Evolutionary conservation across 64 coral and sea anemone species (phyloP), one percentile per base, ranked within the genome.

Genomic region (Stichodactyla mertensii): DNA sequence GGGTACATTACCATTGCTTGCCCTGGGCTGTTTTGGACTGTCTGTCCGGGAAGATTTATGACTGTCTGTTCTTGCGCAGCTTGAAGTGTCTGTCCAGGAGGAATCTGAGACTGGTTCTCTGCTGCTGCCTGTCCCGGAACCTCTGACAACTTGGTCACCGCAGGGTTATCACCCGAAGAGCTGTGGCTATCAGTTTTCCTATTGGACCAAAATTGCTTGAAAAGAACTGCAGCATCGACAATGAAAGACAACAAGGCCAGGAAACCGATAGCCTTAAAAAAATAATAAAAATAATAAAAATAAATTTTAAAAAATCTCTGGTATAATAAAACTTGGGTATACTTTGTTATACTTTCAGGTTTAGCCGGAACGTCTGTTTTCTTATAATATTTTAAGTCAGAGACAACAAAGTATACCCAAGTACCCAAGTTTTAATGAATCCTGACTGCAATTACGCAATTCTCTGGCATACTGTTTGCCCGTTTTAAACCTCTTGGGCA

Each of bases 251-350:
- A 31, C 13, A 61, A 1, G 15, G 86, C 18, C 6, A 88, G 61
- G 86, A 88, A 88, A 55, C 86, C 74, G 26, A 88, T 80, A 18
- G 16, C 74, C 86, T n/a, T n/a, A n/a, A n/a, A n/a, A n/a, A n/a
- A n/a, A n/a, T n/a, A n/a, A n/a, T n/a, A n/a, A n/a, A n/a, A n/a
- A n/a, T n/a, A n/a, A n/a, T n/a, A n/a, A n/a, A n/a, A n/a, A n/a
- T n/a, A n/a, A n/a, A n/a, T n/a, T n/a, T n/a, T n/a, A n/a, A n/a
- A n/a, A n/a, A n/a, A n/a, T n/a, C n/a, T n/a, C n/a, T n/a, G n/a
- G n/a, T n/a, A n/a, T n/a, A n/a, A n/a, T n/a, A n/a, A n/a, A n/a
- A n/a, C n/a, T n/a, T n/a, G n/a, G n/a, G n/a, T n/a, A n/a, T n/a
- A n/a, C n/a, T n/a, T n/a, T n/a, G n/a, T n/a, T n/a, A n/a, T n/a